phyloP scores from a whole-genome alignment of 2,113 vertebrate genomes.

The Jaculus jaculus region DNA sequence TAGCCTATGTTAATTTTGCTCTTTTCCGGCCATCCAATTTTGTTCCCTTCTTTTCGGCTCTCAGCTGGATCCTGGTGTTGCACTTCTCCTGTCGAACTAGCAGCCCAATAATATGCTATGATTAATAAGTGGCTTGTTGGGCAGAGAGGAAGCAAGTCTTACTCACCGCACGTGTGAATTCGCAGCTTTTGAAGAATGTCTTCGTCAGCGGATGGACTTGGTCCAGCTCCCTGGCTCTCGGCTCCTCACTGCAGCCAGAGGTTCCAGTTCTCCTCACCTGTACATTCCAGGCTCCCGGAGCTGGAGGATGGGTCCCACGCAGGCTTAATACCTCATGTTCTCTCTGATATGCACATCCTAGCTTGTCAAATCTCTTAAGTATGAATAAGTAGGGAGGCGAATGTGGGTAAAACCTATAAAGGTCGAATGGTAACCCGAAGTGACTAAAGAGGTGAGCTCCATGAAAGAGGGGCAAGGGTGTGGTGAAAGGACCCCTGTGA shows the following conservation, averaged over 20 bases:
- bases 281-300: neutral
- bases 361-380: too few species aligned
- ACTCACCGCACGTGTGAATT: slow-evolving; percentile 44
- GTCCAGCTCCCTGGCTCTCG: neutral
- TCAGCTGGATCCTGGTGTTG: slow-evolving; percentile 65
- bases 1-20: slow-evolving; percentile 56
- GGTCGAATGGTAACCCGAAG: too few species aligned
- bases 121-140: slow-evolving; percentile 67
- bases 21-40: slow-evolving; percentile 43
- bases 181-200: neutral
- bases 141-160: slow-evolving; percentile 55
- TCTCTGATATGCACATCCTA: too few species aligned
- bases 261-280: neutral
- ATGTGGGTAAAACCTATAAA: too few species aligned
- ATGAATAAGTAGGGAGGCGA: too few species aligned
- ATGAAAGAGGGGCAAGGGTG: too few species aligned
- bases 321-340: too few species aligned
- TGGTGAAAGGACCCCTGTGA: too few species aligned
- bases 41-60: slow-evolving; percentile 34
- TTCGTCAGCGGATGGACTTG: slow-evolving; percentile 40
- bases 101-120: slow-evolving; percentile 59
- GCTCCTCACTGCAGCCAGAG: neutral
- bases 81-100: slow-evolving; percentile 28
- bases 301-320: neutral
- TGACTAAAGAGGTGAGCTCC: too few species aligned